Percentiles rank a stretch among this genome's conserved stretches.
These are phyloP conservation scores for Trididemnum clinides DNA, from an alignment of 23 tunicate species.

Conservation along the genomic window DNA sequence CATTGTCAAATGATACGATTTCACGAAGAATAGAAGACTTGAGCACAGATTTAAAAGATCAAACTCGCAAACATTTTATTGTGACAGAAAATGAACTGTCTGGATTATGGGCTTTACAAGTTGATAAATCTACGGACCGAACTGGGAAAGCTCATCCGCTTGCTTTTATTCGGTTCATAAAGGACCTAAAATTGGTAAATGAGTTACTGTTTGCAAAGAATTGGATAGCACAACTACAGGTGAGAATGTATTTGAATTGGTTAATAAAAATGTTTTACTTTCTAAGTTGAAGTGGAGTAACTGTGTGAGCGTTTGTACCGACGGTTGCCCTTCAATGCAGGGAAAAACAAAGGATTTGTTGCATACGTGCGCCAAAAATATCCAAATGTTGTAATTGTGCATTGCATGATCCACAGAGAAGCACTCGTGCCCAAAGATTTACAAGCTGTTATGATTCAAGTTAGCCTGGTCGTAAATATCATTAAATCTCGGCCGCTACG, in stretches of 20 bases:
- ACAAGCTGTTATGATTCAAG: conserved; percentile 44
- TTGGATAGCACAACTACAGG: conserved; percentile 63
- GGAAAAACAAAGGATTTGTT: conserved; percentile 61
- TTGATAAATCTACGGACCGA: conserved; percentile 65
- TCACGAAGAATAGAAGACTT: conserved; percentile 55
- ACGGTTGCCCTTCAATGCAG: conserved; percentile 54
- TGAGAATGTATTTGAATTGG: conserved; percentile 55
- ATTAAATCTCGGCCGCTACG: conserved; percentile 59
- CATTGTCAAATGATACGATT: conserved; percentile 49
- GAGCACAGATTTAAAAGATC: conserved; percentile 55
- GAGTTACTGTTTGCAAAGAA: conserved; percentile 63
- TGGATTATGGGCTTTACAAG: no score
- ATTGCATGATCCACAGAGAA: conserved; percentile 68
- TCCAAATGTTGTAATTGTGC: conserved; percentile 58
- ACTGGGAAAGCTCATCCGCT: conserved; percentile 68
- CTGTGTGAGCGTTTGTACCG: conserved; percentile 60
- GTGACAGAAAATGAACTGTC: conserved; percentile 35
- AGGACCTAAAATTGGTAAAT: conserved; percentile 52
- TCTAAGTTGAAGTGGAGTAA: conserved; percentile 49
- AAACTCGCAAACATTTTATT: conserved; percentile 57
- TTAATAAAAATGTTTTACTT: conserved; percentile 43
- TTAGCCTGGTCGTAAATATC: conserved; percentile 47
- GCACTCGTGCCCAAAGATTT: conserved; percentile 67
- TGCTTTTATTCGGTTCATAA: conserved; percentile 67
- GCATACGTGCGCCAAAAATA: conserved; percentile 50